phyloP scores from a whole-genome alignment of 2,888 invertebrate species.

The Acrobasis suavella region DNA sequence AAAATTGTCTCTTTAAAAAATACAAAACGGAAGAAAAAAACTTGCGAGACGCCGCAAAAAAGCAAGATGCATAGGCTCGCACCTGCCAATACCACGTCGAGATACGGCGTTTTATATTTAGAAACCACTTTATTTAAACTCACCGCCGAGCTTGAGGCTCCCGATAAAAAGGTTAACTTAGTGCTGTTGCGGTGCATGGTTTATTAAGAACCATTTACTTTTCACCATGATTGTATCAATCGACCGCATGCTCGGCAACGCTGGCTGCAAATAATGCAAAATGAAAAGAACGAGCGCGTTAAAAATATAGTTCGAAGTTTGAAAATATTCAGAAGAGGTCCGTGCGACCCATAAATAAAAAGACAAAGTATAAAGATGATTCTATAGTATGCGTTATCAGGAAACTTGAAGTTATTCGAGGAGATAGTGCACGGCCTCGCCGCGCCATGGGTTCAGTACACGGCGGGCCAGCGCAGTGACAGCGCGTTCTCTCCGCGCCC shows the following conservation, averaged over 20 bases:
- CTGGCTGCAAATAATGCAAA: conserved; percentile 35
- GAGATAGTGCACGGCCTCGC: conserved; percentile 65
- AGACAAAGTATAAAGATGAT: conserved; percentile 50
- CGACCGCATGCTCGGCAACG: conserved; percentile 51
- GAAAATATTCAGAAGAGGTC: conserved; percentile 17
- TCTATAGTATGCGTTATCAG: conserved; percentile 69
- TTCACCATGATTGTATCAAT: conserved; percentile 77
- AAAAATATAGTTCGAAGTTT: conserved; percentile 44
- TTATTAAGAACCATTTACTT: conserved; percentile 77
- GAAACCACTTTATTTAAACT: conserved; percentile 80
- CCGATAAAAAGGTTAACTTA: conserved; percentile 75
- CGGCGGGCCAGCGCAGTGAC: conserved; percentile 51
- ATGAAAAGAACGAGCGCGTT: conserved; percentile 41
- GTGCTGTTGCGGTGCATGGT: conserved; percentile 68
- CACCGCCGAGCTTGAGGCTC: conserved; percentile 73
- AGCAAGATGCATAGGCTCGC: conserved; percentile 66
- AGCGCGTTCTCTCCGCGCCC: conserved; percentile 52
- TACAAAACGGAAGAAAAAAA: conserved; percentile 57
- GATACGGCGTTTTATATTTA: conserved; percentile 80
- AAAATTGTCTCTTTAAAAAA: conserved; percentile 70
- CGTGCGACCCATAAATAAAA: conserved; percentile 21
- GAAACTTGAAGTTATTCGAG: conserved; percentile 57
- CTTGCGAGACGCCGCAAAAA: conserved; percentile 56
- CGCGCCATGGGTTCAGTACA: conserved; percentile 53
- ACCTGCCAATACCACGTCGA: conserved; percentile 79